Percentiles rank a stretch among this genome's conserved stretches.
Conservation (phyloP, 2,888 invertebrate species). For the Acanthosepion pharaonis region DNA sequence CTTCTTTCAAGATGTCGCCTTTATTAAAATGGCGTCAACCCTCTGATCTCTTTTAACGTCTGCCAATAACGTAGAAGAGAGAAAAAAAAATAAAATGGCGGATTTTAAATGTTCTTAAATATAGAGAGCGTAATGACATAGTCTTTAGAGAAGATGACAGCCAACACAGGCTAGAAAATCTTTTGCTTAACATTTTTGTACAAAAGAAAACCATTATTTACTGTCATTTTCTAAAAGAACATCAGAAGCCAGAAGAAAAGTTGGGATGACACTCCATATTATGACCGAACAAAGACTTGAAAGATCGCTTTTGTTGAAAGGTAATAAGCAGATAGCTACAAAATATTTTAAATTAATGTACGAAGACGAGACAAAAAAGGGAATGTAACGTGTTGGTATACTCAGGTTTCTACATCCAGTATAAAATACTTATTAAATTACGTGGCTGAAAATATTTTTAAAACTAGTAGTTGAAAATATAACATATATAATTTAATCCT, state of each 20-base stretch:
- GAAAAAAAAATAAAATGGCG: background rate
- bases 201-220: background rate
- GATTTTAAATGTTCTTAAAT: background rate
- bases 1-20: conserved; percentile 17
- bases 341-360: no score
- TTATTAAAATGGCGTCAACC: background rate
- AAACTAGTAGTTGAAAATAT: no score
- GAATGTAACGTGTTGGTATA: no score
- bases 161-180: background rate
- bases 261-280: background rate
- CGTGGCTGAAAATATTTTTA: no score
- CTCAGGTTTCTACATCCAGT: no score
- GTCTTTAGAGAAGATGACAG: background rate
- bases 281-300: background rate
- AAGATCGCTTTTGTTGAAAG: no score
- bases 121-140: background rate
- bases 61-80: background rate
- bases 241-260: background rate
- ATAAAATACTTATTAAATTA: no score
- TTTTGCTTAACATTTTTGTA: background rate
- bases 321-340: no score
- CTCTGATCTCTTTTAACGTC: conserved; percentile 14
- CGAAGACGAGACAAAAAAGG: no score
- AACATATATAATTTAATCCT: no score
- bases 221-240: background rate